These are phyloP conservation scores for Erebia epiphron DNA, from an alignment of 2,888 invertebrate genomes.

Conservation along the genomic window DNA sequence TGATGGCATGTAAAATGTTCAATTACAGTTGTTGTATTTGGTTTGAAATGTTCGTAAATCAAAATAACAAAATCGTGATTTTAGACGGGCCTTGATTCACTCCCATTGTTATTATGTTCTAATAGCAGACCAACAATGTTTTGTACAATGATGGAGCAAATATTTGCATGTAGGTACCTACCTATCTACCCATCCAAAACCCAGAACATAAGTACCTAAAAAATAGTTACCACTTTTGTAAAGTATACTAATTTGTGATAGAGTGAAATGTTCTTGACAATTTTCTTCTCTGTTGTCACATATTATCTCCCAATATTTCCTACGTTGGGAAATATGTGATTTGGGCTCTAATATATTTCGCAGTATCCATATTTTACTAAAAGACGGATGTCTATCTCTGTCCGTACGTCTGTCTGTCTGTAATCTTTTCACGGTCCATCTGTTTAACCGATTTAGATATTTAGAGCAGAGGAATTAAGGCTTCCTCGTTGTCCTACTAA, in stretches of 20 bases:
- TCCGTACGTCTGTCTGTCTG: too few relatives aligned
- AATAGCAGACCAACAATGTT: background rate
- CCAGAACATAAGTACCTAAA: background rate
- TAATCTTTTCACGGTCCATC: too few relatives aligned
- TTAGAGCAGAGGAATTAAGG: too few relatives aligned
- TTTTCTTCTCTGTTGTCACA: too few relatives aligned
- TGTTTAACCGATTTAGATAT: too few relatives aligned
- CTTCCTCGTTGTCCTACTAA: too few relatives aligned
- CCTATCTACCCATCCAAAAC: background rate
- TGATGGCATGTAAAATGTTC: background rate
- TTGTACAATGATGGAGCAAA: background rate
- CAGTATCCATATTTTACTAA: too few relatives aligned
- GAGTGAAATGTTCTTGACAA: background rate
- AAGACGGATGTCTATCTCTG: too few relatives aligned
- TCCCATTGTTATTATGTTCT: slow-evolving; percentile 12
- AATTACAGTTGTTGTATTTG: slow-evolving; percentile 6
- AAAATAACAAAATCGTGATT: slow-evolving; percentile 20
- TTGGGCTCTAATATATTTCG: too few relatives aligned
- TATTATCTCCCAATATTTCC: too few relatives aligned
- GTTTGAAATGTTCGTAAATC: slow-evolving; percentile 11
- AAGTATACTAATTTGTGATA: slow-evolving; percentile 13
- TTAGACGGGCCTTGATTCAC: background rate
- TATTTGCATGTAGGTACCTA: background rate
- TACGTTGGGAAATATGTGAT: too few relatives aligned
- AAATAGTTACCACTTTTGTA: background rate